phyloP scores from a whole-genome alignment of 64 coral and sea anemone species.

The Orbicella faveolata region DNA sequence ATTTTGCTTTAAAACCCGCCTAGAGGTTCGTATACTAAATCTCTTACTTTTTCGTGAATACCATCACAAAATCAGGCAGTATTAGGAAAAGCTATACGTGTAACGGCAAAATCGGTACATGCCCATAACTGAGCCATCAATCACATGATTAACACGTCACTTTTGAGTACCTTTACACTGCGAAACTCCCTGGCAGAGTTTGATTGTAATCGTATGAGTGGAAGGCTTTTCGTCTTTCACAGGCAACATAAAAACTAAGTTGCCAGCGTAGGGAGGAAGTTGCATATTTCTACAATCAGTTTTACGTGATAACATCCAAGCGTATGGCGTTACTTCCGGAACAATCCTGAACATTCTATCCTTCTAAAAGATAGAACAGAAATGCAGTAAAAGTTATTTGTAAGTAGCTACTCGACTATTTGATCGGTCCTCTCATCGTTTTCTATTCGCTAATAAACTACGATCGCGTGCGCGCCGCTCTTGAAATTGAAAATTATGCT shows the following conservation, averaged over 20 bases:
- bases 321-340: constrained; percentile 27
- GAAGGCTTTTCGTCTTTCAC: constrained; percentile 19
- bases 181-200: not conserved
- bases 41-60: no score
- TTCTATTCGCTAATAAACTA: not conserved
- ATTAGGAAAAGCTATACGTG: no score
- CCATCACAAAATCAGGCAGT: no score
- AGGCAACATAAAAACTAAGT: constrained; percentile 17
- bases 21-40: no score
- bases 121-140: no score
- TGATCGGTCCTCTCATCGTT: not conserved
- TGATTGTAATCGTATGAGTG: not conserved
- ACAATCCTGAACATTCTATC: constrained; percentile 36
- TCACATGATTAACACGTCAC: no score
- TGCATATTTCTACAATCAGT: constrained; percentile 15
- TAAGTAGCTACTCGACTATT: not conserved
- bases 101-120: no score
- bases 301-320: not conserved
- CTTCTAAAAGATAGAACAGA: not conserved
- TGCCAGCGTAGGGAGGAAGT: constrained; percentile 6
- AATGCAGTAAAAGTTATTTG: not conserved
- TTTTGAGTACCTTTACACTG: not conserved
- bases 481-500: no score
- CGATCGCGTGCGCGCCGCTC: no score
- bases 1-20: no score